Base-by-base conservation (phyloP, 2,888 invertebrate species). In the Machimus rusticus region DNA sequence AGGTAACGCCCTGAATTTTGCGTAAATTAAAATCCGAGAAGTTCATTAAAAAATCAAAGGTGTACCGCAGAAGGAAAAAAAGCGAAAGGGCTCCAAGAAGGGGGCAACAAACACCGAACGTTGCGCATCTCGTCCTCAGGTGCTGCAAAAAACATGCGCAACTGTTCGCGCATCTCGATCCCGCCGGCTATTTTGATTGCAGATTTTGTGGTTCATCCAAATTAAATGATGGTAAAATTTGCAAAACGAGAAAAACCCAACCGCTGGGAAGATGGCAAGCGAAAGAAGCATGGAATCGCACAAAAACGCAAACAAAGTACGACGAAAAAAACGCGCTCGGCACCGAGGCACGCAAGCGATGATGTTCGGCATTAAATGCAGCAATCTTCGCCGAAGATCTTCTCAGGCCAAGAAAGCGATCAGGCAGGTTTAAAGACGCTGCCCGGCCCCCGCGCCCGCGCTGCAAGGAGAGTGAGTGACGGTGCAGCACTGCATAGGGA, bases 191-290 rank as follows among this genome's bases (percentile, higher is more conserved):
- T 31, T 84, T 74, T 84, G 84, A 84, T 84, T 84, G 84, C 84
- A 84, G 84, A 84, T 84, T 84, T 84, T 84, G 84, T 84, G 84
- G 84, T 74, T 84, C 84, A 74, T 84, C 84, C 84, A 84, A 84
- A 84, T 84, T 84, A 84, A 84, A 84, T 84, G 84, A 84, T 84
- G 84, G 66, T 39, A 37, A 84, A 84, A 66, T 66, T 82, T 76
- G 74, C 57, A 74, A 57, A 74, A 84, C 9, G 51, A 57, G 1
- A 57, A 66, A 84, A 84, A 84, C 43, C 23, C 1, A 8, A 51
- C 6, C 6, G 16, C n/a, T 39, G 46, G 46, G 34, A 84, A 84
- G 66, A 84, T 84, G 37, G 66, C 66, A 23, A 57, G 84, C 39
- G 28, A 74, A 66, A 74, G 37, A 37, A 66, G 43, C 39, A 37